phyloP scores from a whole-genome alignment of 2,113 vertebrate genomes.

The Catharus minimus region DNA sequence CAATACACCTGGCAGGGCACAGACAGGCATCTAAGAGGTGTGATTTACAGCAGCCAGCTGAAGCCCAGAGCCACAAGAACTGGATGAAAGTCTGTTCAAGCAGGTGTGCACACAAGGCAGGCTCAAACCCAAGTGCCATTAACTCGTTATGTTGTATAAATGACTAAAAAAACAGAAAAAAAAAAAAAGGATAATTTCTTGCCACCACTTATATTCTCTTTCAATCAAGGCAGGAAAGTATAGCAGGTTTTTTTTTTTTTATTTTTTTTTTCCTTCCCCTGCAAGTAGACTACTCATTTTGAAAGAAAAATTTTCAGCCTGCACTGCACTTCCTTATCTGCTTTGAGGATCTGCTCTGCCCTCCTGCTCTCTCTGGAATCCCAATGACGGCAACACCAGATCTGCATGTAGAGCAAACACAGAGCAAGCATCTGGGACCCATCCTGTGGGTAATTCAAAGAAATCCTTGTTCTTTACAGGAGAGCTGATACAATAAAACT shows the following conservation, averaged over 20 bases:
- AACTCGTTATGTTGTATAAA: not conserved
- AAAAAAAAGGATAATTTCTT: not conserved
- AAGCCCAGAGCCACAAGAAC: not conserved
- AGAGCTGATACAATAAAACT: not conserved
- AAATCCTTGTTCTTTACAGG: not conserved
- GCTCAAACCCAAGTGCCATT: not conserved
- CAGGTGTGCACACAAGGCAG: not conserved
- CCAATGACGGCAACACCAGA: not conserved
- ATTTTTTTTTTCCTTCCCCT: accelerated
- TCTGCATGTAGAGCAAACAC: conserved; percentile 15
- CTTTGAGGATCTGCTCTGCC: not conserved
- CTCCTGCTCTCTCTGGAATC: conserved; percentile 7
- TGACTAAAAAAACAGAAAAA: not conserved
- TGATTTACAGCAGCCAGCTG: accelerated
- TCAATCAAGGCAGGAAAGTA: not conserved
- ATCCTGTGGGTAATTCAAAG: not conserved
- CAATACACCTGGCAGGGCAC: accelerated
- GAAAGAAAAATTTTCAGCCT: not conserved
- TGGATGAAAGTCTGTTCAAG: not conserved
- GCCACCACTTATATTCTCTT: not conserved
- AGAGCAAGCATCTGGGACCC: not conserved
- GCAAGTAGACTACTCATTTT: not conserved
- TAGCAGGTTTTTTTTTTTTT: not conserved
- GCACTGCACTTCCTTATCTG: not conserved
- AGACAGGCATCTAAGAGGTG: accelerated